phyloP scores from a whole-genome alignment of 2,113 vertebrate genomes.

The Pelobates fuscus region DNA sequence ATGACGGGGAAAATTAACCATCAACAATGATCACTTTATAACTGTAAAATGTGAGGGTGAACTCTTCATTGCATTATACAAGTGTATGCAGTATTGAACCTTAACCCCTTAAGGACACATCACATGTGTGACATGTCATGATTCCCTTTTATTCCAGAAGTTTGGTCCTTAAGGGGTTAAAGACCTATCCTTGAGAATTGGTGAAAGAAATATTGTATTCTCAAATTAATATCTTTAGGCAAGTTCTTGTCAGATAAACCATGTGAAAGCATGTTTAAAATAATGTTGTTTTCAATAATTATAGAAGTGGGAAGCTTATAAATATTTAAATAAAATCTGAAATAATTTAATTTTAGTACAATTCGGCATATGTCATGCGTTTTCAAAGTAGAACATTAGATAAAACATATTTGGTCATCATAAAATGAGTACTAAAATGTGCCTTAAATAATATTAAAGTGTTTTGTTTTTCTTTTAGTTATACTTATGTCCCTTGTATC shows the following conservation, averaged over 20 bases:
- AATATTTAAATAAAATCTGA: not conserved
- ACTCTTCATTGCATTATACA: conserved; percentile 21
- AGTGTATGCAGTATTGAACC: conserved; percentile 11
- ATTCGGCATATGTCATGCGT: no score
- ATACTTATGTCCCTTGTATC: no score
- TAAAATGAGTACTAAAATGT: no score
- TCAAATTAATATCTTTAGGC: conserved; percentile 48
- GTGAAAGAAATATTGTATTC: conserved; percentile 48
- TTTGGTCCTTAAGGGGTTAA: no score
- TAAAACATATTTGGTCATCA: no score
- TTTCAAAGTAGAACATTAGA: no score
- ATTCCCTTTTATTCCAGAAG: no score
- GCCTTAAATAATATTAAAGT: no score
- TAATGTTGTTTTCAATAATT: not conserved
- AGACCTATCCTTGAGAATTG: conserved; percentile 11
- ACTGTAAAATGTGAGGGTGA: conserved; percentile 23
- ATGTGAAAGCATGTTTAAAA: conserved; percentile 60
- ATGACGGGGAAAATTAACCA: conserved; percentile 44
- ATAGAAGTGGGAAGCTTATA: not conserved
- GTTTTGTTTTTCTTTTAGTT: no score
- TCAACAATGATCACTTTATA: conserved; percentile 48
- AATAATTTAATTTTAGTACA: no score
- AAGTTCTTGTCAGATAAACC: conserved; percentile 14
- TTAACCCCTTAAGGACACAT: no score
- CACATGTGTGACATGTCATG: no score